phyloP scores from a whole-genome alignment of 2,888 invertebrate genomes.

The Tupiocoris notatus region DNA sequence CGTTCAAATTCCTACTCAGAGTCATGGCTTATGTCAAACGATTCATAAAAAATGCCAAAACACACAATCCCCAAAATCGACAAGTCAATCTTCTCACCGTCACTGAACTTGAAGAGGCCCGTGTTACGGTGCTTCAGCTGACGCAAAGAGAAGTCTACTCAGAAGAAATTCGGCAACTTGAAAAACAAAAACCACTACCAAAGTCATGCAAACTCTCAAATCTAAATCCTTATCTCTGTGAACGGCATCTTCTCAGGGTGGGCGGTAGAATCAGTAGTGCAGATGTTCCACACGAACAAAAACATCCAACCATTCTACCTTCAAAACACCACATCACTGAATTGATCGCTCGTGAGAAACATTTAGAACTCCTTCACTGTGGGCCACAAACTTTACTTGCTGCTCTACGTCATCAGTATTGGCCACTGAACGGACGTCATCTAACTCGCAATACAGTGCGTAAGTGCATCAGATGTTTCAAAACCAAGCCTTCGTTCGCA shows the following conservation, averaged over 20 bases:
- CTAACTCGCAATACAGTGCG: background rate
- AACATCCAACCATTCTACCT: background rate
- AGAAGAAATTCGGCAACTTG: background rate
- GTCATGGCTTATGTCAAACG: background rate
- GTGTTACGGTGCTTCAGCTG: background rate
- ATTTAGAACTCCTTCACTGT: background rate
- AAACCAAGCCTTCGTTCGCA: background rate
- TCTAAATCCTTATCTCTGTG: conserved; percentile 18
- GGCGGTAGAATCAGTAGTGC: background rate
- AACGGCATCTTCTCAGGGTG: background rate
- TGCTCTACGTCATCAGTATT: background rate
- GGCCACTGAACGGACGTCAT: background rate
- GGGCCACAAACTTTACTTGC: background rate
- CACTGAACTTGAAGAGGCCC: background rate
- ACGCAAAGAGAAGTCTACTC: background rate
- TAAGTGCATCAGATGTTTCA: background rate
- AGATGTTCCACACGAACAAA: background rate
- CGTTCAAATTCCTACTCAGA: background rate
- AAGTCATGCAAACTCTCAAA: background rate
- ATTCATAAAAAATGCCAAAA: background rate
- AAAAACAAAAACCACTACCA: background rate
- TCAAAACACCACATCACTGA: background rate
- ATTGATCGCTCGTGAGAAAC: background rate
- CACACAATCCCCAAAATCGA: background rate
- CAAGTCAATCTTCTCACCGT: background rate